Evolutionary conservation across 2,113 vertebrate genomes (phyloP).

Genomic region (Archilochus colubris): DNA sequence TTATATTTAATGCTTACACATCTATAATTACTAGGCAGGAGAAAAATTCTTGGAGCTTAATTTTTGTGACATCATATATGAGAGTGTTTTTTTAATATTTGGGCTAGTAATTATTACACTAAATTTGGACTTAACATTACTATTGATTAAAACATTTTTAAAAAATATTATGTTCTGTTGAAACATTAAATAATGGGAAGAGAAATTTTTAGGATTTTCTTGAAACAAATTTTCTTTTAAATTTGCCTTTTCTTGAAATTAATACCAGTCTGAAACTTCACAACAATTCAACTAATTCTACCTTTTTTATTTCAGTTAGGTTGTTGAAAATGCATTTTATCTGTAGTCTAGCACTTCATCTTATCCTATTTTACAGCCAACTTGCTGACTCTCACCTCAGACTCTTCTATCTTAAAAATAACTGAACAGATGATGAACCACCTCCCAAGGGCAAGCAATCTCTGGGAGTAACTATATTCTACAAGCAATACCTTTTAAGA

Average conservation of each 20-base stretch:
- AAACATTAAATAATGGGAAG: neutral
- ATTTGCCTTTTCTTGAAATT: neutral
- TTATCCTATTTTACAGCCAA: constrained; percentile 52
- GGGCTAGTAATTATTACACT: neutral
- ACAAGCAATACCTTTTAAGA: constrained; percentile 45
- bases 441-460: constrained; percentile 64
- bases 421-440: constrained; percentile 65
- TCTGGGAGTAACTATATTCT: constrained; percentile 30
- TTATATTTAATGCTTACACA: neutral
- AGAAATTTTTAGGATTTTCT: neutral
- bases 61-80: neutral
- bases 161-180: neutral
- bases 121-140: neutral
- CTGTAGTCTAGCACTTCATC: neutral
- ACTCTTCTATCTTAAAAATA: constrained; percentile 66
- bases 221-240: neutral
- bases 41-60: neutral
- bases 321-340: constrained; percentile 24
- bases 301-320: constrained; percentile 2
- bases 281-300: neutral
- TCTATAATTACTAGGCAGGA: neutral
- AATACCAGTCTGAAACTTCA: neutral
- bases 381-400: constrained; percentile 45
- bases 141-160: neutral
- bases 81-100: neutral